These are phyloP conservation scores for Lapara coniferarum DNA, from an alignment of 2,888 invertebrate species.

Conservation along the genomic window DNA sequence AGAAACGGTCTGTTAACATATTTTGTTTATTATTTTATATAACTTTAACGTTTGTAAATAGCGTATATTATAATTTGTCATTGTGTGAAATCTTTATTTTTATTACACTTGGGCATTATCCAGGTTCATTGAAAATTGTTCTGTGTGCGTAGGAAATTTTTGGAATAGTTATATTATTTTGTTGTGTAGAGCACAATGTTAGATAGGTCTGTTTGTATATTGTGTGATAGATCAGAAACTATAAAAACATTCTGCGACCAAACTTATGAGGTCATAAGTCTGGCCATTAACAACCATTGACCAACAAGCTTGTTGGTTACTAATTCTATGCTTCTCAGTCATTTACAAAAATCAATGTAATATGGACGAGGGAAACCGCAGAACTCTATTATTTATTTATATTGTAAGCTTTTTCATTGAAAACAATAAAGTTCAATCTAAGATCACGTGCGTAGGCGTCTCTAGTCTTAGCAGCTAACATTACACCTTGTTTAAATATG, in stretches of 20 bases:
- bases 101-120: conserved; percentile 37
- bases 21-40: conserved; percentile 25
- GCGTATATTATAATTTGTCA: conserved; percentile 36
- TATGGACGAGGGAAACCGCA: no score
- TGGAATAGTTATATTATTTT: neutral
- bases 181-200: neutral
- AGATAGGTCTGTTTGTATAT: neutral
- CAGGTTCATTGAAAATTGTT: conserved; percentile 28
- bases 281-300: no score
- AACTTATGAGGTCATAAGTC: no score
- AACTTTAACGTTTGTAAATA: conserved; percentile 29
- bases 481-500: conserved; percentile 12
- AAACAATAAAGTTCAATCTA: neutral
- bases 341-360: no score
- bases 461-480: neutral
- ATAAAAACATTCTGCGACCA: neutral
- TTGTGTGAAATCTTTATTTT: conserved; percentile 37
- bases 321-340: no score
- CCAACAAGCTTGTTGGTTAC: no score
- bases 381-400: no score
- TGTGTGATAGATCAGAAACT: neutral
- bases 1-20: conserved; percentile 4
- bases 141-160: neutral
- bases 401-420: no score
- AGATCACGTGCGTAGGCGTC: no score